phyloP scores from a whole-genome alignment of 2,888 invertebrate genomes.

The Lasioglossum morio region DNA sequence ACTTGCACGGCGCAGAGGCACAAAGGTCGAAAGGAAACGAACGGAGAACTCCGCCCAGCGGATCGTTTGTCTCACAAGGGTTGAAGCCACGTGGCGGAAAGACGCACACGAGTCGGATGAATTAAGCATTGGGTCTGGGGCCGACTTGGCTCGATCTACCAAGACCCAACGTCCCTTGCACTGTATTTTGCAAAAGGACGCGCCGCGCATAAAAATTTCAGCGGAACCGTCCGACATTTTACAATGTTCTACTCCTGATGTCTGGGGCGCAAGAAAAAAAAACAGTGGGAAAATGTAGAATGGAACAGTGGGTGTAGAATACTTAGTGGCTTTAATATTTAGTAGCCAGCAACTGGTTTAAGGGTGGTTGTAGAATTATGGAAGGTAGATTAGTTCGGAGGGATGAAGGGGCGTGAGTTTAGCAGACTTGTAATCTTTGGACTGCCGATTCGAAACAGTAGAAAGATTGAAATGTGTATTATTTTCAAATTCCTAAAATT shows the following conservation, averaged over 20 bases:
- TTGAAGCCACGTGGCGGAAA: slow-evolving; percentile 78
- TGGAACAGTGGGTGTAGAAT: background rate
- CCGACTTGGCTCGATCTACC: slow-evolving; percentile 21
- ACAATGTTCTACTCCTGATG: background rate
- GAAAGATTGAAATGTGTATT: no score
- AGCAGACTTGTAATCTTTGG: no score
- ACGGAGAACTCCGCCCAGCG: slow-evolving; percentile 80
- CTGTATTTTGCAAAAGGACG: background rate
- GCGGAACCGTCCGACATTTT: background rate
- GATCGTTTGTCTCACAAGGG: slow-evolving; percentile 82
- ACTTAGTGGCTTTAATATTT: background rate
- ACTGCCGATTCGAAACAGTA: no score
- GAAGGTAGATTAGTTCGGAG: no score
- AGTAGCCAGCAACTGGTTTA: no score
- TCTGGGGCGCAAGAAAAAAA: background rate
- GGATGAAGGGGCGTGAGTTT: no score
- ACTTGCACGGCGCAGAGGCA: slow-evolving; percentile 64
- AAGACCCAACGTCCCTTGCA: background rate
- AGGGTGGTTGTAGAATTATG: no score
- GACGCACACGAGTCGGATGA: slow-evolving; percentile 45
- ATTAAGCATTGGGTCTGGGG: slow-evolving; percentile 34
- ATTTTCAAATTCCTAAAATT: no score
- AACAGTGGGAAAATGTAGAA: background rate
- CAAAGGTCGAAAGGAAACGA: slow-evolving; percentile 78
- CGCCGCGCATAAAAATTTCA: background rate